A percentile compares a stretch with the other conserved stretches of the same genome.
Conservation (phyloP, 2,888 invertebrate genomes). For the Achlya flavicornis region DNA sequence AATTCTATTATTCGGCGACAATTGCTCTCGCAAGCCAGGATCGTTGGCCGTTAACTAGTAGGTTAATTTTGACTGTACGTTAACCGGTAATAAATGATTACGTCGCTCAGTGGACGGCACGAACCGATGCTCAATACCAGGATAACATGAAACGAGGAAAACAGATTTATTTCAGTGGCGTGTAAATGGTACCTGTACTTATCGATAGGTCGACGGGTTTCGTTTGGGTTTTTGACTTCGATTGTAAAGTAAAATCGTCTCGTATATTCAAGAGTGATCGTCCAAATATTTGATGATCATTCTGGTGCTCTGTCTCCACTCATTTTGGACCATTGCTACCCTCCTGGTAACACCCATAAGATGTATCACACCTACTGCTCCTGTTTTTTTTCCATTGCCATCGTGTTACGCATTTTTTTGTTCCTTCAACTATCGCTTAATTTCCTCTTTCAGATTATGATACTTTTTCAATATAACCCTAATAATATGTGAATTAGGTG, state of each 20-base stretch:
- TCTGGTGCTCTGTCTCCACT: too few relatives aligned
- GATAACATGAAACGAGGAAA: conserved; percentile 3
- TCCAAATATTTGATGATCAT: too few relatives aligned
- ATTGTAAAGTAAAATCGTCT: not conserved
- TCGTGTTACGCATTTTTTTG: too few relatives aligned
- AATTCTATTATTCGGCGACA: not conserved
- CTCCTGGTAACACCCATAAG: too few relatives aligned
- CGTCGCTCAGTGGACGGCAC: not conserved
- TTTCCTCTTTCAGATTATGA: too few relatives aligned
- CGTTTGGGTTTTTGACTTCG: not conserved
- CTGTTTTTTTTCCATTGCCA: too few relatives aligned
- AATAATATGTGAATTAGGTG: too few relatives aligned
- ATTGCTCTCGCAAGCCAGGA: not conserved
- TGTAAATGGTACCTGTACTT: not conserved
- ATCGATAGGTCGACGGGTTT: not conserved
- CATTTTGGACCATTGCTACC: too few relatives aligned
- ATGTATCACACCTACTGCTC: too few relatives aligned
- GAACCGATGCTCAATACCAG: not conserved
- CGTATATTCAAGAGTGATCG: not conserved
- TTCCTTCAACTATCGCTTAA: too few relatives aligned
- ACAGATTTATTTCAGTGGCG: conserved; percentile 1
- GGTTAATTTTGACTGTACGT: conserved; percentile 1
- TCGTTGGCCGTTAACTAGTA: not conserved
- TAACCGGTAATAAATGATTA: not conserved
- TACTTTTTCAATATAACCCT: too few relatives aligned